Percentiles rank a stretch among this genome's conserved stretches.
Conservation (phyloP, 2,888 invertebrate genomes). For the Xylota sylvarum region DNA sequence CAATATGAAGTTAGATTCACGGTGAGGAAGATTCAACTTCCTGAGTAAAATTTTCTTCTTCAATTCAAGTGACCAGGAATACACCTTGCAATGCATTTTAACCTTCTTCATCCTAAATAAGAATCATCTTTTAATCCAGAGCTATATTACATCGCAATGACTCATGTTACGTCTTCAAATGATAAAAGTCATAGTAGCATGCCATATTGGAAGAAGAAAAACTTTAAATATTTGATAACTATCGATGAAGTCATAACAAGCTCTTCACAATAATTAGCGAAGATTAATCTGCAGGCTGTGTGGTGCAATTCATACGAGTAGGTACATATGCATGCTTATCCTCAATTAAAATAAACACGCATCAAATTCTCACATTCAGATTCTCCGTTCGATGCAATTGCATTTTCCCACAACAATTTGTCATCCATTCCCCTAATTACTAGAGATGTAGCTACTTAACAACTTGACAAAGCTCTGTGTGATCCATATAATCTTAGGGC, state of each 20-base stretch:
- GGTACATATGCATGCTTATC: slow-evolving; percentile 8
- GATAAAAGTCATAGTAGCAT: too few relatives aligned
- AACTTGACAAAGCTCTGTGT: background rate
- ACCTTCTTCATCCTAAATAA: too few relatives aligned
- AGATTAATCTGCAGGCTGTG: background rate
- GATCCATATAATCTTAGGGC: background rate
- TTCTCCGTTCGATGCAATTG: background rate
- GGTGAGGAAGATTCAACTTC: too few relatives aligned
- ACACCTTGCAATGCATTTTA: too few relatives aligned
- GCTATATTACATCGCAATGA: too few relatives aligned
- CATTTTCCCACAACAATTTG: slow-evolving; percentile 45
- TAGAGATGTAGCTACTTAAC: background rate
- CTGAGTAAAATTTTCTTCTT: too few relatives aligned
- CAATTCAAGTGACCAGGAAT: too few relatives aligned
- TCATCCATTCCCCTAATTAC: slow-evolving; percentile 31
- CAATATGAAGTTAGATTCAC: too few relatives aligned
- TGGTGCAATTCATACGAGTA: background rate
- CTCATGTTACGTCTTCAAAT: too few relatives aligned
- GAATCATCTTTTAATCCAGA: too few relatives aligned
- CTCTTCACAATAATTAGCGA: background rate
- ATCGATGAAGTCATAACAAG: background rate
- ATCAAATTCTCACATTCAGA: background rate
- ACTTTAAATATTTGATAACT: background rate
- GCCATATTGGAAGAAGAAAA: background rate
- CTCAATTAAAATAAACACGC: slow-evolving; percentile 11